These are phyloP conservation scores for Parnassius smintheus DNA, from an alignment of 2,888 invertebrate species.

Conservation along the genomic window DNA sequence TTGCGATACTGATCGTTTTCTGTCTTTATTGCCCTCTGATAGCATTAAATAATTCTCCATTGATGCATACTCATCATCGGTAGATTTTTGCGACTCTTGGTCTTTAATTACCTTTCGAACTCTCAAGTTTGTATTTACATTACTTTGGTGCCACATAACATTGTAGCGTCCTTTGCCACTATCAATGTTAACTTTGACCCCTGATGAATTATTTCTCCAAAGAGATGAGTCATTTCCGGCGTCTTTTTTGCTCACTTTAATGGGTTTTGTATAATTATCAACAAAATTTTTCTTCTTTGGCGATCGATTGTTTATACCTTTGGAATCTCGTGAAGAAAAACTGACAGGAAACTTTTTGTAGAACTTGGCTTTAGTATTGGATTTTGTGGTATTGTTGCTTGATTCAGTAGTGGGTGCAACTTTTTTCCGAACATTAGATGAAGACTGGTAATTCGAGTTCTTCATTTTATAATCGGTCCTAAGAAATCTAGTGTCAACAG, in stretches of 20 bases:
- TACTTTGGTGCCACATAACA: slow-evolving; percentile 48
- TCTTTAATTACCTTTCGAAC: slow-evolving; percentile 46
- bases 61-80: slow-evolving; percentile 30
- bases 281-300: slow-evolving; percentile 53
- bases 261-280: slow-evolving; percentile 47
- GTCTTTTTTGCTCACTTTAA: slow-evolving; percentile 36
- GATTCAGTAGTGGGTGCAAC: slow-evolving; percentile 15
- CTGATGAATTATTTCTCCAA: slow-evolving; percentile 44
- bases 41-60: slow-evolving; percentile 38
- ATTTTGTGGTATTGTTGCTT: slow-evolving; percentile 22
- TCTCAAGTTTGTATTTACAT: slow-evolving; percentile 46
- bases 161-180: slow-evolving; percentile 56
- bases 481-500: slow-evolving; percentile 21
- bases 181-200: slow-evolving; percentile 57
- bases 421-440: slow-evolving; percentile 12
- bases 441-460: slow-evolving; percentile 5
- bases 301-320: slow-evolving; percentile 41
- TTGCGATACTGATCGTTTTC: slow-evolving; percentile 32
- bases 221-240: slow-evolving; percentile 29
- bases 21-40: slow-evolving; percentile 30
- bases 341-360: slow-evolving; percentile 24
- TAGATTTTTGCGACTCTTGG: slow-evolving; percentile 17
- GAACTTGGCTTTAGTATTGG: slow-evolving; percentile 24
- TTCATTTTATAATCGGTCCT: slow-evolving; percentile 17
- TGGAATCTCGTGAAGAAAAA: slow-evolving; percentile 27